Evolutionary conservation across 2,797 vertebrate genomes (phyloP), one percentile per base, ranked within the genome.

Genomic region (Hippoglossus hippoglossus): DNA sequence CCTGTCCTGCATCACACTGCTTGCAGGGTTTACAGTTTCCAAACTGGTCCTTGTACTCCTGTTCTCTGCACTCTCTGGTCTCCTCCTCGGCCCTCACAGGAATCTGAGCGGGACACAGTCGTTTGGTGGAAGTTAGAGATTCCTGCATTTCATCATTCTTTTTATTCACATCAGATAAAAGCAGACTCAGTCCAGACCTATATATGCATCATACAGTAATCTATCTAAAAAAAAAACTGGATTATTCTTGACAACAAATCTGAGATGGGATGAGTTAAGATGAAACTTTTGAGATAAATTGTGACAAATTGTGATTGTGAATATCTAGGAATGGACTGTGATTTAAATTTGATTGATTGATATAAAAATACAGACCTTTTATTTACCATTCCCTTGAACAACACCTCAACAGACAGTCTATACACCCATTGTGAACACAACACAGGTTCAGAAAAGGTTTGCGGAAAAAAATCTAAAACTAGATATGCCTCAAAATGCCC

Each of bases 1-100:
- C 97, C 92, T 97, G 96, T 86, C 98, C 98, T 4, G 97, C 97
- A 19, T 97, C 96, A 71, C 98, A 99, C 59, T 97, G 96, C 81
- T 92, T 94, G 91, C 98, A 99, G 63, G 94, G 94, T 71, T 94
- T 83, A 78, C 98, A 99, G 51, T 89, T 96, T 85, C 97, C 97
- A 80, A 89, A 80, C n/a, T 78, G 91, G 78, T 98, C 96, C 88
- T 94, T 95, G 92, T 95, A 99, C 90, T 99, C 97, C 83, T 98
- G 97, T 13, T 99, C 97, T 82, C 96, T 94, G 87, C 98, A 99
- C 51, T 96, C 96, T 83, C 95, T 93, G 54, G 93, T 96, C 91
- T 97, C 96, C 85, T 98, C 97, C 85, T 95, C 92, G 0, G 93
- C 91, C 53, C 74, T 52, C 63, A 71, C 73, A 13, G 91, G 70